A percentile compares a stretch with the other conserved stretches of the same genome.
phyloP scores from a whole-genome alignment of 2,888 invertebrate genomes.

The Acleris holmiana region DNA sequence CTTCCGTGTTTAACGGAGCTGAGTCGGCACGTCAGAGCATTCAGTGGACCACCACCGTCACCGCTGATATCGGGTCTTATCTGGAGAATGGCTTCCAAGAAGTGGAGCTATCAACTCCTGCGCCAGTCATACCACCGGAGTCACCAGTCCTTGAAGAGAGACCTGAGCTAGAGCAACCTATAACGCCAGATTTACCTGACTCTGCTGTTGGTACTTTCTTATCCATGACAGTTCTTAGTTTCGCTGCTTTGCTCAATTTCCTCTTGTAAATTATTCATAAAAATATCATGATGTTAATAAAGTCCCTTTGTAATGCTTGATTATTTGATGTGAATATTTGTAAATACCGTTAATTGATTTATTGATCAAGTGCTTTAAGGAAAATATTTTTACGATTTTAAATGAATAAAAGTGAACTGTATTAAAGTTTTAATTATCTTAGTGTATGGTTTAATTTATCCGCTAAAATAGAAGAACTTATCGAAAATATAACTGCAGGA shows the following conservation, averaged over 20 bases:
- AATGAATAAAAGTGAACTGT: constrained; percentile 5
- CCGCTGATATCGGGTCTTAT: constrained; percentile 56
- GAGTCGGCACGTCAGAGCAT: constrained; percentile 51
- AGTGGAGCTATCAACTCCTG: constrained; percentile 39
- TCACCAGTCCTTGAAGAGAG: constrained; percentile 33
- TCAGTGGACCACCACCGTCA: constrained; percentile 50
- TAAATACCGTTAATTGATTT: no score
- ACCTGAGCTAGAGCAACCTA: constrained; percentile 49
- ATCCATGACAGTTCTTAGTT: constrained; percentile 52
- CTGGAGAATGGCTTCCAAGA: constrained; percentile 49
- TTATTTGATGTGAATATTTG: not conserved
- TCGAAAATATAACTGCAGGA: no score
- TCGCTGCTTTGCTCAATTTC: constrained; percentile 53
- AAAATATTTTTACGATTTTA: constrained; percentile 15
- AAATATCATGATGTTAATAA: not conserved
- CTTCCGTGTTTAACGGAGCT: constrained; percentile 48
- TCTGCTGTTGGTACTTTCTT: constrained; percentile 58
- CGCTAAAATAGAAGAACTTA: no score
- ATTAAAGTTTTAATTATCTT: no score
- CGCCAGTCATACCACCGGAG: constrained; percentile 40
- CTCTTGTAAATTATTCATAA: constrained; percentile 49
- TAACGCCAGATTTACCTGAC: constrained; percentile 56
- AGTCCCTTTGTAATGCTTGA: not conserved
- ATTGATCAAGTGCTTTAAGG: constrained; percentile 7
- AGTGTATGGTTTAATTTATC: no score